These are phyloP conservation scores for Sitobion miscanthi DNA, from an alignment of 1,140 invertebrate genomes.

Conservation along the genomic window DNA sequence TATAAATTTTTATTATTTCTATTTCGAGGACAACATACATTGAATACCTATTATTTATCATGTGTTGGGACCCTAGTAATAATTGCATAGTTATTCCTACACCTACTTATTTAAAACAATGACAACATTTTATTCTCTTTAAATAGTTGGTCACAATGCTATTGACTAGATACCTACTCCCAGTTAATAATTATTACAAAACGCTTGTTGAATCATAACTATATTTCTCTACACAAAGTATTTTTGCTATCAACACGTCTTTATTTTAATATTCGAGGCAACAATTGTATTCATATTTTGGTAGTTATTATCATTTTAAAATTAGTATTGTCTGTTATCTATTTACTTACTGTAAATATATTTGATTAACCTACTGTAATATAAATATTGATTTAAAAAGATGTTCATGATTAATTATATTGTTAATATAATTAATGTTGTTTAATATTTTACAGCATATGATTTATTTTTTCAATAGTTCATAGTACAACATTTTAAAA, in stretches of 20 bases:
- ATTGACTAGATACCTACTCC: neutral
- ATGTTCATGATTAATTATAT: neutral
- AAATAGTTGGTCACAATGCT: neutral
- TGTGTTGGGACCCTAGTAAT: neutral
- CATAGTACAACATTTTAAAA: neutral
- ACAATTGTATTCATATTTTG: neutral
- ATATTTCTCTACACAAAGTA: neutral
- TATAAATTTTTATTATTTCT: constrained; percentile 11
- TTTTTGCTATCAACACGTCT: neutral
- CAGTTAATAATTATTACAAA: constrained; percentile 23
- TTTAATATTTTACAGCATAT: too few species aligned
- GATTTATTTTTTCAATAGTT: too few species aligned
- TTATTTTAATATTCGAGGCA: neutral
- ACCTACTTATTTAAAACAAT: neutral
- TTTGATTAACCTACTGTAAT: neutral
- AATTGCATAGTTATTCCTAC: neutral
- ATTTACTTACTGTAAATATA: neutral
- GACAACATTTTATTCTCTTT: neutral
- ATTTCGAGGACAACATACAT: neutral
- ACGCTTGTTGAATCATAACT: neutral
- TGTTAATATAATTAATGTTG: neutral
- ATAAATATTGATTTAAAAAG: neutral
- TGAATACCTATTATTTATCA: constrained; percentile 1
- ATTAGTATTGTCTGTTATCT: neutral
- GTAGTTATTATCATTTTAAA: neutral